Percentiles rank a stretch among this genome's conserved stretches.
These are phyloP conservation scores for Coreoperca whiteheadi DNA, from an alignment of 2,113 vertebrate species.

Conservation along the genomic window DNA sequence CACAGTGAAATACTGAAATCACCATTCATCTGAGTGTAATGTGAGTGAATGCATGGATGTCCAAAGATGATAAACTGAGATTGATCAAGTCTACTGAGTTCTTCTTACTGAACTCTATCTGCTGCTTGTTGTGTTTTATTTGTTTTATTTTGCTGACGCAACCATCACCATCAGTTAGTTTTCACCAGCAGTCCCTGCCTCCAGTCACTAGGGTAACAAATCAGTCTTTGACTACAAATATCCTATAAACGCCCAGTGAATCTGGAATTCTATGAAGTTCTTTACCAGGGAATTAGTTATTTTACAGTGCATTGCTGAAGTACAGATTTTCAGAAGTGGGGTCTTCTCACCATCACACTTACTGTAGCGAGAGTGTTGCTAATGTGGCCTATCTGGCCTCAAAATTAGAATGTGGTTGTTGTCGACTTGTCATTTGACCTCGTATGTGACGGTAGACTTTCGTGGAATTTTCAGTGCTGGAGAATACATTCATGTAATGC, in stretches of 20 bases:
- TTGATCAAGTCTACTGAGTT: constrained; percentile 21
- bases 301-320: background rate
- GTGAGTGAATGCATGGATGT: constrained; percentile 3
- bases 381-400: constrained; percentile 73
- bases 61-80: constrained; percentile 18
- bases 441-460: constrained; percentile 50
- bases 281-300: background rate
- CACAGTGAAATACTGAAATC: background rate
- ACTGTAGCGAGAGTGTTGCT: constrained; percentile 59
- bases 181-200: constrained; percentile 18
- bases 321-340: constrained; percentile 14
- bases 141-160: background rate
- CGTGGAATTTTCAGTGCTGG: constrained; percentile 49
- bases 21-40: background rate
- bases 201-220: constrained; percentile 5
- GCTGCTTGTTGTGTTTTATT: background rate
- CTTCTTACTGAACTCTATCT: constrained; percentile 14
- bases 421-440: constrained; percentile 48
- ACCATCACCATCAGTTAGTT: background rate
- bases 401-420: constrained; percentile 70
- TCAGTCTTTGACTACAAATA: background rate
- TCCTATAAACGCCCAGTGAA: background rate
- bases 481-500: constrained; percentile 59
- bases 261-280: background rate
- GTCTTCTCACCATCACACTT: constrained; percentile 52